Conservation (phyloP, 2,888 invertebrate genomes). For the Catocala nupta region DNA sequence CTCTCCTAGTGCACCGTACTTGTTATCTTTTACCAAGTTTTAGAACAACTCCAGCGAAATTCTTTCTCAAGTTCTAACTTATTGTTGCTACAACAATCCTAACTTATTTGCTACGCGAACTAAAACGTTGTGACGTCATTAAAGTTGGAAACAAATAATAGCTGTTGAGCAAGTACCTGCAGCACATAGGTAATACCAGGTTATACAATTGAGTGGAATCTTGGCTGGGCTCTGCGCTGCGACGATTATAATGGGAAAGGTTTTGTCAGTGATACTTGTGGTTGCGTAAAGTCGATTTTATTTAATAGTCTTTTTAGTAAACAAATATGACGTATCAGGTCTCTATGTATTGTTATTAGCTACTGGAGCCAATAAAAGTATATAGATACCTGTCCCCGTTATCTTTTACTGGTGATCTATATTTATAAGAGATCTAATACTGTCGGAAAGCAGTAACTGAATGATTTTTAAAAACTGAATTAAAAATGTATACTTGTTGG, state of each 20-base stretch:
- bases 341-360: too few species aligned
- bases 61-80: slow-evolving; percentile 23
- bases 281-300: too few species aligned
- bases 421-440: too few species aligned
- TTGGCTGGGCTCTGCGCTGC: slow-evolving; percentile 16
- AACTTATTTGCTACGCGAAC: slow-evolving; percentile 31
- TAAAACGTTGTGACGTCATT: slow-evolving; percentile 40
- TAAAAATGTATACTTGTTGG: too few species aligned
- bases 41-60: neutral
- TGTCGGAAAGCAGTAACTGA: too few species aligned
- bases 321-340: too few species aligned
- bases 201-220: slow-evolving; percentile 19
- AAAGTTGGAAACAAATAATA: slow-evolving; percentile 32
- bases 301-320: too few species aligned
- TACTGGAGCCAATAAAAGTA: too few species aligned
- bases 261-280: neutral
- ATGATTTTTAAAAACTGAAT: too few species aligned
- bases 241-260: slow-evolving; percentile 9
- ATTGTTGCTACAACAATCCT: slow-evolving; percentile 37
- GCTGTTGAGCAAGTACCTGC: slow-evolving; percentile 15
- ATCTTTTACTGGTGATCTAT: too few species aligned
- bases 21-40: neutral
- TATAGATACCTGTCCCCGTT: too few species aligned
- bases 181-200: slow-evolving; percentile 5
- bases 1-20: neutral